A percentile compares a stretch with the other conserved stretches of the same genome.
phyloP scores from a whole-genome alignment of 35 echinoderm and acorn worm genomes.

The Strongylocentrotus purpuratus region DNA sequence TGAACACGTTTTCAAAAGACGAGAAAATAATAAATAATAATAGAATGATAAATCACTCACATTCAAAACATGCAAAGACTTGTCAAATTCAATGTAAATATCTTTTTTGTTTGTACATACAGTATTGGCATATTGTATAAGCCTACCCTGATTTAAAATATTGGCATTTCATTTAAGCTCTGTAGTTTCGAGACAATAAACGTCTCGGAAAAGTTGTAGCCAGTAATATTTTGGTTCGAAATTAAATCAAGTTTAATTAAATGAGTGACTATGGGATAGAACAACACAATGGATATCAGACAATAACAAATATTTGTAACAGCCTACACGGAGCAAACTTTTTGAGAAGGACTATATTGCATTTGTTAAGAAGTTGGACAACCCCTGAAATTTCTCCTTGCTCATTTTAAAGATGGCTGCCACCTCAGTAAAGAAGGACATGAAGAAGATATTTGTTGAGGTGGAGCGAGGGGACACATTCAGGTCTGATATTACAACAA shows the following conservation, averaged over 20 bases:
- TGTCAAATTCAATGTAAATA: neutral
- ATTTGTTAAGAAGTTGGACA: too few relatives aligned
- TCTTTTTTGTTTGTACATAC: neutral
- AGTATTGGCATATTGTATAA: too few relatives aligned
- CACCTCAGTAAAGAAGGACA: neutral
- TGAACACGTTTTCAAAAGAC: too few relatives aligned
- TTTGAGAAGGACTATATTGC: too few relatives aligned
- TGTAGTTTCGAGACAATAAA: neutral
- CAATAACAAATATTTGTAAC: too few relatives aligned
- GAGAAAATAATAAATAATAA: too few relatives aligned
- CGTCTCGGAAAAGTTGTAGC: neutral
- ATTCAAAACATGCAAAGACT: neutral
- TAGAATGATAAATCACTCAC: too few relatives aligned
- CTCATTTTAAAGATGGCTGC: neutral
- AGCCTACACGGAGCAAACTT: neutral
- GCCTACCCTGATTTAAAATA: too few relatives aligned
- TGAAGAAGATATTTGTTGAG: neutral
- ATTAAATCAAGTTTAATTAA: too few relatives aligned
- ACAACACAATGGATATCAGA: too few relatives aligned
- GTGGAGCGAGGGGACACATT: neutral
- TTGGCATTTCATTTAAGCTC: neutral
- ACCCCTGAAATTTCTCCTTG: too few relatives aligned
- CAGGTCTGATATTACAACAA: neutral
- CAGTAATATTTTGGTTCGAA: neutral
- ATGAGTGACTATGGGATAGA: too few relatives aligned